These are phyloP conservation scores for Okamejei kenojei DNA, from an alignment of 2,797 vertebrate genomes.

Conservation along the genomic window DNA sequence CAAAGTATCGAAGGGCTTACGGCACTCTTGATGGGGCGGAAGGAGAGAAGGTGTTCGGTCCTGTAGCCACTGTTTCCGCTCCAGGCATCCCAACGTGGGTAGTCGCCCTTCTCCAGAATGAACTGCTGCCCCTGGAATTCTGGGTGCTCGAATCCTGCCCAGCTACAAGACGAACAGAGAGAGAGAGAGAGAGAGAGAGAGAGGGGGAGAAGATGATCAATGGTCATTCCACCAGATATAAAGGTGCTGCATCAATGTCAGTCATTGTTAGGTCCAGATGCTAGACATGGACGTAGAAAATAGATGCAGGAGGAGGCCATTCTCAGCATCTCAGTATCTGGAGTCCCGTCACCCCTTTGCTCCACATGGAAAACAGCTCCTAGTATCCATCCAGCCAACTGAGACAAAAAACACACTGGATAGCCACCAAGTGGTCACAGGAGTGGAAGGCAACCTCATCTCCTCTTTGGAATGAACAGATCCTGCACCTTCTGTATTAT, in stretches of 20 bases:
- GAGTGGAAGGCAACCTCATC: too few species aligned
- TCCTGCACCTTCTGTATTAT: too few species aligned
- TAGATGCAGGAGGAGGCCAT: too few species aligned
- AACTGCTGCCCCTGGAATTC: constrained; percentile 97
- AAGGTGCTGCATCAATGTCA: not conserved
- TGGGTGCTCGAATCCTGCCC: constrained; percentile 87
- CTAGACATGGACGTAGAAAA: too few species aligned
- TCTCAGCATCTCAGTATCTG: too few species aligned
- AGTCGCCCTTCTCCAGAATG: constrained; percentile 93
- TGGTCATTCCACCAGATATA: not conserved
- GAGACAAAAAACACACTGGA: too few species aligned
- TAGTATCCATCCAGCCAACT: too few species aligned
- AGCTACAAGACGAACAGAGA: constrained; percentile 54
- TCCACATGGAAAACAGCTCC: too few species aligned
- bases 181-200: not conserved
- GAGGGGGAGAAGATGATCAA: not conserved
- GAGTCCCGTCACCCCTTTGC: too few species aligned
- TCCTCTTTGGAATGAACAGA: too few species aligned
- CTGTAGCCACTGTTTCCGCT: constrained; percentile 87
- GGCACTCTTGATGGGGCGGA: constrained; percentile 82
- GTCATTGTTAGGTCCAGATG: not conserved
- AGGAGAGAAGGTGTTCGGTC: constrained; percentile 88
- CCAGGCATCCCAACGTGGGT: constrained; percentile 86
- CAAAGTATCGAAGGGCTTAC: constrained; percentile 57
- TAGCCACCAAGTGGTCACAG: too few species aligned